Evolutionary conservation across 1,140 invertebrate genomes (phyloP).

Genomic region (Drosophila watanabei): DNA sequence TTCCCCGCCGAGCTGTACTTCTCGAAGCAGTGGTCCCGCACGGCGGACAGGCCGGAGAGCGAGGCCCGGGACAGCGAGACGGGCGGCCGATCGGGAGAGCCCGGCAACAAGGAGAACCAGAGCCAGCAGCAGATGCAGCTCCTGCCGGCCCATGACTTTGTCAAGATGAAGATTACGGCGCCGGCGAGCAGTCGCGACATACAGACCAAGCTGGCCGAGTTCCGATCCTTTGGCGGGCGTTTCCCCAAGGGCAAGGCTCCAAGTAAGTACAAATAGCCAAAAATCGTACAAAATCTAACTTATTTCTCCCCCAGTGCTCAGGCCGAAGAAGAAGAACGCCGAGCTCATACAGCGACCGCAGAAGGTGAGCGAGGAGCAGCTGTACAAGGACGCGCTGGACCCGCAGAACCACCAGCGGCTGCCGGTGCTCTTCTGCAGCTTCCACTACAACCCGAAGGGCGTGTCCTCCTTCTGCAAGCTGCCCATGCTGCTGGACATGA

Average conservation of each 20-base stretch:
- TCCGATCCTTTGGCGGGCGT: conserved; percentile 93
- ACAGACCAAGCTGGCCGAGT: conserved; percentile 92
- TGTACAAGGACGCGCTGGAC: conserved; percentile 92
- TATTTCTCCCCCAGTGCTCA: conserved; percentile 49
- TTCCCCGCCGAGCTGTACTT: conserved; percentile 94
- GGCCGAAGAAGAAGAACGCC: conserved; percentile 51
- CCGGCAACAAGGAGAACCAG: conserved; percentile 57
- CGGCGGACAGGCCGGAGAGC: conserved; percentile 63
- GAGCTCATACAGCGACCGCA: conserved; percentile 63
- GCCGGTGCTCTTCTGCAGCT: conserved; percentile 96
- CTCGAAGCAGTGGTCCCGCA: conserved; percentile 87
- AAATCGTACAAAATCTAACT: neutral
- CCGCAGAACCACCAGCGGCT: conserved; percentile 95
- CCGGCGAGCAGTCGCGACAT: conserved; percentile 89
- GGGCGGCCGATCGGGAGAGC: conserved; percentile 1
- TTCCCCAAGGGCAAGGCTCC: conserved; percentile 85
- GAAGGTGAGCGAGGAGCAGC: conserved; percentile 67
- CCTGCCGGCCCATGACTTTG: conserved; percentile 89
- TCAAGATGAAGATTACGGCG: conserved; percentile 89
- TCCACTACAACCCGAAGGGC: conserved; percentile 87
- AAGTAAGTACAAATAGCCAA: conserved; percentile 41
- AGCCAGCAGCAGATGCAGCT: conserved; percentile 41
- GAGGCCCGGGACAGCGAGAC: conserved; percentile 22
- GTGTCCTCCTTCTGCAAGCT: conserved; percentile 78
- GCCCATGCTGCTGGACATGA: conserved; percentile 89